A percentile compares a stretch with the other conserved stretches of the same genome.
These are phyloP conservation scores for Linyphia triangularis DNA, from an alignment of 2,888 invertebrate species.

Conservation along the genomic window DNA sequence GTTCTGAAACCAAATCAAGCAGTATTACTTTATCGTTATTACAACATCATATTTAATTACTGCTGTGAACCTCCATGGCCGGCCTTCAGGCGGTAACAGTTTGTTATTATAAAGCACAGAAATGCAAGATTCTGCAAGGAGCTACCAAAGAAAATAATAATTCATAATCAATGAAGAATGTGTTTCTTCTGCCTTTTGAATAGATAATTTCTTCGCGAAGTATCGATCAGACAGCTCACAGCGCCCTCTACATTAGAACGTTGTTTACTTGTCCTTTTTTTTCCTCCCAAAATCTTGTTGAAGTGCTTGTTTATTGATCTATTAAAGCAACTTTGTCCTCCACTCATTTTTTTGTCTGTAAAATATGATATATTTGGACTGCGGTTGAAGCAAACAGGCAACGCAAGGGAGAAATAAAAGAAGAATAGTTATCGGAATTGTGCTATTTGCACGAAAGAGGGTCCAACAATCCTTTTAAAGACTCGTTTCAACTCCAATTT, in stretches of 20 bases:
- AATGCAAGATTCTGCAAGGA: background rate
- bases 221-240: conserved; percentile 40
- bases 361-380: conserved; percentile 22
- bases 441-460: conserved; percentile 13
- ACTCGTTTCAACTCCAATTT: background rate
- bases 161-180: conserved; percentile 48
- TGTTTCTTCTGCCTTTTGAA: conserved; percentile 33
- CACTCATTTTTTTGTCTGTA: conserved; percentile 1
- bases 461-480: conserved; percentile 1
- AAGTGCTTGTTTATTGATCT: conserved; percentile 61
- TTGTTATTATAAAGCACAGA: conserved; percentile 36
- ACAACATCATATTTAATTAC: conserved; percentile 58
- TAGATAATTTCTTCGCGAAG: conserved; percentile 50
- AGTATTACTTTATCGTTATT: conserved; percentile 15
- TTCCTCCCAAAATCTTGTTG: conserved; percentile 28
- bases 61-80: conserved; percentile 12
- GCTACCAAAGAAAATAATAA: conserved; percentile 36
- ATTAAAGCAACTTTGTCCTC: conserved; percentile 27
- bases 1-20: background rate
- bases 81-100: conserved; percentile 26
- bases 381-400: conserved; percentile 14
- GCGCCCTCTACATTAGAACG: conserved; percentile 29
- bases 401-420: background rate
- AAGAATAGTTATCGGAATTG: conserved; percentile 25
- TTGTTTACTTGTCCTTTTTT: background rate